These are phyloP conservation scores for Podotricha telesiphe DNA, from an alignment of 2,888 invertebrate genomes.

Conservation along the genomic window DNA sequence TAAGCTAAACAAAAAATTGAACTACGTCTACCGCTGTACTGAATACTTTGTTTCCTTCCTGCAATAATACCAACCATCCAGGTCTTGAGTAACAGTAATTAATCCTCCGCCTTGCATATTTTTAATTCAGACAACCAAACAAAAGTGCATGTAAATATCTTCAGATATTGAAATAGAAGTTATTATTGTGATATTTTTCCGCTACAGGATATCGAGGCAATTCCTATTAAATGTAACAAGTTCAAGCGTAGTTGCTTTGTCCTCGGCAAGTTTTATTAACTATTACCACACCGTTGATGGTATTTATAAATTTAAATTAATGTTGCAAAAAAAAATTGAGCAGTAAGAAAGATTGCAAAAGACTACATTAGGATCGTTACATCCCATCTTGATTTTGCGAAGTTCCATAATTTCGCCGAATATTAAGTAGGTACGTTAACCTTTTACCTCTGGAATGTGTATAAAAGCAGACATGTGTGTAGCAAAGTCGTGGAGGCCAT, in stretches of 20 bases:
- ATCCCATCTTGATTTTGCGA: background rate
- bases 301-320: background rate
- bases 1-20: too few relatives aligned
- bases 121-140: too few relatives aligned
- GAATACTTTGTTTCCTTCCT: too few relatives aligned
- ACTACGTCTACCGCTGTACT: too few relatives aligned
- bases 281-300: background rate
- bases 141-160: background rate
- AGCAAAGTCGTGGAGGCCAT: too few relatives aligned
- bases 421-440: background rate
- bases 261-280: background rate
- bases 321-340: background rate
- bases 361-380: background rate
- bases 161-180: background rate
- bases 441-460: background rate
- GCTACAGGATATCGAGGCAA: constrained; percentile 1
- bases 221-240: background rate
- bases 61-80: too few relatives aligned
- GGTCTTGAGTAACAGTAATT: too few relatives aligned
- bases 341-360: background rate
- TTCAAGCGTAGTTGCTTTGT: background rate
- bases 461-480: too few relatives aligned
- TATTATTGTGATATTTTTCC: background rate
- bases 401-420: background rate
- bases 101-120: too few relatives aligned